Base-by-base conservation (phyloP, 1,140 invertebrate genomes). In the Scaptomyza pallida region DNA sequence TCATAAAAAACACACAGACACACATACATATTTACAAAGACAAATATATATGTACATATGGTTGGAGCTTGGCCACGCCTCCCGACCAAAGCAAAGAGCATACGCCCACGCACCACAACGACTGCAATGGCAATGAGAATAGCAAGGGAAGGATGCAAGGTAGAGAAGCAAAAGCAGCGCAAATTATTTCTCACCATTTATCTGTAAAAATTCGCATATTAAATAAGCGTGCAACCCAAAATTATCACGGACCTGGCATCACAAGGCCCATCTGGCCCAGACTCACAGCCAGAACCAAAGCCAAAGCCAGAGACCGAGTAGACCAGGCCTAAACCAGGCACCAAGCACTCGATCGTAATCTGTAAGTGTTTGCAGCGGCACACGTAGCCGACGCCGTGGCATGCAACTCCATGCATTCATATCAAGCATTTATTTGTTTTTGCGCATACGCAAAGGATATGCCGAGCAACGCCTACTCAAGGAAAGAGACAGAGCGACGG, bases 171-270 rank as follows among this genome's bases (percentile, higher is more conserved):
- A 83, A 72, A 73, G 77, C 82, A 88, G 82, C 82, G 82, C 82
- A 88, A 88, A 88, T 88, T 88, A 88, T 88, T 88, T 88, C 82
- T 88, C 78, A 88, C 82, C 82, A 88, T 88, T 88, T 88, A 88
- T 88, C 82, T 88, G 82, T 88, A 88, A 88, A 88, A 88, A 82
- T 88, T 88, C 82, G 82, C 82, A 88, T 88, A 88, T 88, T 88
- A 88, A 88, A 88, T 88, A 88, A 88, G 82, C 82, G 82, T 88
- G 82, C 82, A 88, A 88, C 81, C 82, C 81, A 51, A 88, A 86
- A 86, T 86, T 86, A 86, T 86, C 81, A 86, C 81, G 81, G 81
- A 88, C 67, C 73, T 86, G 81, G 81, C 81, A 86, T 86, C 81
- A 70, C 52, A 37, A 37, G 33, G 33, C 33, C 26, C 26, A 37